Evolutionary conservation across 2,888 invertebrate genomes (phyloP).

Genomic region (Drosophila mercatorum): DNA sequence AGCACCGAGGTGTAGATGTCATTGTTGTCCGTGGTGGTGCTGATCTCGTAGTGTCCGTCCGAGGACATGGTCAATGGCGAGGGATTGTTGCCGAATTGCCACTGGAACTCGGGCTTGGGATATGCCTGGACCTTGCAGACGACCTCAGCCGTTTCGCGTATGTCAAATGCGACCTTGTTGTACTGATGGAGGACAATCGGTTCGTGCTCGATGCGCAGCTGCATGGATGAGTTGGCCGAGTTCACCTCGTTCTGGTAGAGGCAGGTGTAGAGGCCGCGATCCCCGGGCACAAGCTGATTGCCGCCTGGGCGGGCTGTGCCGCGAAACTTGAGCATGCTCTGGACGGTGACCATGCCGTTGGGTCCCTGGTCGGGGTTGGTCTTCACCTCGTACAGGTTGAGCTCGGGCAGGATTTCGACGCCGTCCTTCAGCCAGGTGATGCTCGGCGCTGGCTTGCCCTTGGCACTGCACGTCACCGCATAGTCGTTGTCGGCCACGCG

Average conservation of each 20-base stretch:
- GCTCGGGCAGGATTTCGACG: constrained; percentile 90
- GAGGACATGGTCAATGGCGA: constrained; percentile 91
- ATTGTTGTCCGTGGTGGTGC: constrained; percentile 91
- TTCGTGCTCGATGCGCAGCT: constrained; percentile 95
- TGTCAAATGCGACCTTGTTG: constrained; percentile 94
- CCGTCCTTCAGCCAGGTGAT: constrained; percentile 95
- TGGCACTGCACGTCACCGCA: constrained; percentile 92
- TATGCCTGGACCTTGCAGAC: constrained; percentile 95
- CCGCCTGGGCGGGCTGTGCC: constrained; percentile 91
- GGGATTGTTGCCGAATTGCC: constrained; percentile 92
- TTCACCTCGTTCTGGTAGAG: constrained; percentile 95
- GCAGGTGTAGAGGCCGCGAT: constrained; percentile 94
- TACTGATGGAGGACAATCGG: constrained; percentile 94
- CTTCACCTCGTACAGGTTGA: constrained; percentile 92
- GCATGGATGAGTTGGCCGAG: constrained; percentile 94
- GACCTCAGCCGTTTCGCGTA: constrained; percentile 93
- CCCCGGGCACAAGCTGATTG: constrained; percentile 92
- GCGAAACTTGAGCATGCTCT: constrained; percentile 92
- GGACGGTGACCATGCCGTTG: constrained; percentile 92
- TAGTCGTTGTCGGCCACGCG: constrained; percentile 92
- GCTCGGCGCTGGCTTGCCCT: constrained; percentile 93
- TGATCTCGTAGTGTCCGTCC: constrained; percentile 94
- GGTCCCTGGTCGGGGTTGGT: constrained; percentile 91
- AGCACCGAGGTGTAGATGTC: constrained; percentile 94
- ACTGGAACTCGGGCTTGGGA: constrained; percentile 96